Evolutionary conservation across 1,140 invertebrate species (phyloP).

Genomic region (Leptoteleia sp.): DNA sequence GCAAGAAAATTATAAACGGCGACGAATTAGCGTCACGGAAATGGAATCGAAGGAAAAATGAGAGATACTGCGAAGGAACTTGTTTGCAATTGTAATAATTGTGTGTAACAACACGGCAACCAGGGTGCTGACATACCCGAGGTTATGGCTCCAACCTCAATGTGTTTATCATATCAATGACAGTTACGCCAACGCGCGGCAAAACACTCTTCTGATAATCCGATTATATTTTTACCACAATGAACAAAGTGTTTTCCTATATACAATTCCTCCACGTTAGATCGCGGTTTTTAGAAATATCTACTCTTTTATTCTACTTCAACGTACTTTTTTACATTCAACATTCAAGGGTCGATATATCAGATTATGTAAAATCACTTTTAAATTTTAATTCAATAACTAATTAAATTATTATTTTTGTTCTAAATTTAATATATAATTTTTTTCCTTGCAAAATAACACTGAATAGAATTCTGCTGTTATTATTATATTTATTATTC

Average conservation of each 20-base stretch:
- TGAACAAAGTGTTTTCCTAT: slow-evolving; percentile 4
- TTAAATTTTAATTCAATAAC: too few relatives aligned
- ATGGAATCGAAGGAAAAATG: background rate
- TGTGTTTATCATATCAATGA: slow-evolving; percentile 61
- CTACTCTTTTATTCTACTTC: too few relatives aligned
- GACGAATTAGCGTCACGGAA: too few relatives aligned
- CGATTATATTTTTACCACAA: slow-evolving; percentile 15
- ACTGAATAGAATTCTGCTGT: too few relatives aligned
- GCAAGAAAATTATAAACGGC: background rate
- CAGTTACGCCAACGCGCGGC: slow-evolving; percentile 30
- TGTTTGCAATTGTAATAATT: slow-evolving; percentile 41
- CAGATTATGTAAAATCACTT: too few relatives aligned
- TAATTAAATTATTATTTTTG: too few relatives aligned
- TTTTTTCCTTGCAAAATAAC: too few relatives aligned
- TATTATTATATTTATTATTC: too few relatives aligned
- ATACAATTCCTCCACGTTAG: background rate
- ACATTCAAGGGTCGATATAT: too few relatives aligned
- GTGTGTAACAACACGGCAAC: slow-evolving; percentile 17
- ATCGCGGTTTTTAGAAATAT: too few relatives aligned
- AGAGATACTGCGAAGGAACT: background rate
- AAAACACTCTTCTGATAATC: slow-evolving; percentile 40
- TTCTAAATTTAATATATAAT: too few relatives aligned
- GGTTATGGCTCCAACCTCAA: slow-evolving; percentile 53
- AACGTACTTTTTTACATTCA: too few relatives aligned
- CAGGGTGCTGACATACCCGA: slow-evolving; percentile 40